A percentile compares a stretch with the other conserved stretches of the same genome.
These are phyloP conservation scores for Rhipidura dahli DNA, from an alignment of 2,113 vertebrate genomes.

Conservation along the genomic window DNA sequence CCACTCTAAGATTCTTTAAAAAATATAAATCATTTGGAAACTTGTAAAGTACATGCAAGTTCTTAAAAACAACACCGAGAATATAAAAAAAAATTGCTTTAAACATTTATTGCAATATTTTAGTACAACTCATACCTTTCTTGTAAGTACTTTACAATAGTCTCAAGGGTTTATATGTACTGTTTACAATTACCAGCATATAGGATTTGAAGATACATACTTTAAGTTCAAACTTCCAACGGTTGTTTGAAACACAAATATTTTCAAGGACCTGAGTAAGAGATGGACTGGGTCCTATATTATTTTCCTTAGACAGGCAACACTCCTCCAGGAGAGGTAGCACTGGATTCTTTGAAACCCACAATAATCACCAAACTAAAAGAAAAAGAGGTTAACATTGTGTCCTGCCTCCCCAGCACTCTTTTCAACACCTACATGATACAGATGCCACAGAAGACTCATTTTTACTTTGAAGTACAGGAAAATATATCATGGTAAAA, in stretches of 20 bases:
- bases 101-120: background rate
- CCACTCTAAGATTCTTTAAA: background rate
- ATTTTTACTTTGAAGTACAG: constrained; percentile 6
- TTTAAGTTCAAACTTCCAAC: background rate
- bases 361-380: background rate
- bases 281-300: background rate
- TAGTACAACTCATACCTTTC: background rate
- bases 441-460: constrained; percentile 3
- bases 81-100: background rate
- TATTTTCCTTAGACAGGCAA: background rate
- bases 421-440: background rate
- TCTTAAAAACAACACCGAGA: background rate
- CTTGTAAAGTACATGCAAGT: background rate
- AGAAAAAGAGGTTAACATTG: background rate
- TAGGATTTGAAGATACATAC: background rate
- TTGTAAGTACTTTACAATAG: background rate
- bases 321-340: background rate
- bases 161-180: background rate
- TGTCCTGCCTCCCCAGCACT: background rate
- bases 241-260: background rate
- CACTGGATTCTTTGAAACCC: background rate
- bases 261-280: background rate
- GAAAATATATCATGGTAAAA: constrained; percentile 7
- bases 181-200: background rate
- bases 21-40: background rate